These are phyloP conservation scores for Poeciliopsis turrubarensis DNA, from an alignment of 2,113 vertebrate genomes.

Conservation along the genomic window DNA sequence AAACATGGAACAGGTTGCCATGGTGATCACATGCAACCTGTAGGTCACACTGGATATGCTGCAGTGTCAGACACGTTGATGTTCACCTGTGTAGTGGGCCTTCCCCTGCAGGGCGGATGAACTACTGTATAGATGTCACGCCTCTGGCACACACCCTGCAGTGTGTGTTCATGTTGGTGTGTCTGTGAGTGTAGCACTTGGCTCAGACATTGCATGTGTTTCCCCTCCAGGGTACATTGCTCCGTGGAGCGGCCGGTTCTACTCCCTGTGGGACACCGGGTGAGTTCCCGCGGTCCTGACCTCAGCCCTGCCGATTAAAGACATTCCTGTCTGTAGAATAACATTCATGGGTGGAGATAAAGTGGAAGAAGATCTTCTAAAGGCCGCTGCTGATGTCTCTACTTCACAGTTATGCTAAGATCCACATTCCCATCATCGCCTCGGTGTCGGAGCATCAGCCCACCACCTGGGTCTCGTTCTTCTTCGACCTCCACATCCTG, in stretches of 20 bases:
- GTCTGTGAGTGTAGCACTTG: neutral
- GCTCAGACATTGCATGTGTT: conserved; percentile 1
- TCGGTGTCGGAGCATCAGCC: conserved; percentile 99
- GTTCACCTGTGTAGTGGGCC: no score
- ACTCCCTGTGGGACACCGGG: conserved; percentile 96
- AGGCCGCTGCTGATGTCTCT: neutral
- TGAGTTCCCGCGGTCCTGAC: conserved; percentile 69
- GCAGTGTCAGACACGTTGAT: no score
- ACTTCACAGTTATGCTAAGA: conserved; percentile 93
- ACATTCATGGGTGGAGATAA: no score
- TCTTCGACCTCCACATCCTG: conserved; percentile 99
- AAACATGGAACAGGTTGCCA: no score
- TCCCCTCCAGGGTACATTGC: conserved; percentile 89
- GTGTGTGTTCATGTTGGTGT: conserved; percentile 9
- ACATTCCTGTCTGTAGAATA: no score
- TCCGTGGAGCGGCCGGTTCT: conserved; percentile 97
- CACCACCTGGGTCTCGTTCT: conserved; percentile 98
- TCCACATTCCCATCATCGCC: conserved; percentile 99
- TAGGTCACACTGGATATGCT: no score
- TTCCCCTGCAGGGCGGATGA: no score
- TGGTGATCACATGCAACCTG: no score
- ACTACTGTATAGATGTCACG: neutral
- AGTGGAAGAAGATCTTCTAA: no score
- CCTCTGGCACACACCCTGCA: neutral
- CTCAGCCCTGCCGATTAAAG: no score